Evolutionary conservation across 2,888 invertebrate genomes (phyloP).

Genomic region (Apamea anceps): DNA sequence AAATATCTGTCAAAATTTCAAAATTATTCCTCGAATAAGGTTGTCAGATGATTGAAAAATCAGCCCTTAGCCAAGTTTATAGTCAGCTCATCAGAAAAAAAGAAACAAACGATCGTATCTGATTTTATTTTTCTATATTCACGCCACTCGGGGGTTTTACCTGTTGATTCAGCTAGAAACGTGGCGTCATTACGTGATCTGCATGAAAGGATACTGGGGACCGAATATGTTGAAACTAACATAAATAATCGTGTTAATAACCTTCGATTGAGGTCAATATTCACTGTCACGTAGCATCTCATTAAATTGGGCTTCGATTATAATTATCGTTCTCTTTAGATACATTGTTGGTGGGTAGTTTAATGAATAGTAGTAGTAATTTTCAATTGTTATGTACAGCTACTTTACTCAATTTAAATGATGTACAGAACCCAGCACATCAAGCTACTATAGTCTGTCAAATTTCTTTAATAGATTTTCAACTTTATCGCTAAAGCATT

Average conservation of each 20-base stretch:
- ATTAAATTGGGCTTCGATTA: not conserved
- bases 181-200: constrained; percentile 55
- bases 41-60: not conserved
- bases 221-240: constrained; percentile 31
- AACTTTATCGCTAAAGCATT: too few relatives aligned
- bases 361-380: not conserved
- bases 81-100: not conserved
- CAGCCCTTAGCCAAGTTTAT: not conserved
- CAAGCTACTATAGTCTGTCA: too few relatives aligned
- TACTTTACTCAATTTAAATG: not conserved
- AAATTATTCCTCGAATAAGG: too few relatives aligned
- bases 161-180: constrained; percentile 65
- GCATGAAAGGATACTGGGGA: constrained; percentile 36
- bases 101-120: constrained; percentile 16
- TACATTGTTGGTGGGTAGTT: not conserved
- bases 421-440: too few relatives aligned
- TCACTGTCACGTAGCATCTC: not conserved
- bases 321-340: not conserved
- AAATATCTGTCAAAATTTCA: too few relatives aligned
- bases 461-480: too few relatives aligned
- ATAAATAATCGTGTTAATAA: constrained; percentile 25
- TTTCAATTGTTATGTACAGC: not conserved
- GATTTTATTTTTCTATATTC: constrained; percentile 55
- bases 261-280: not conserved
- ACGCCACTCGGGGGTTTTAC: constrained; percentile 50